Percentiles rank a stretch among this genome's conserved stretches.
These are phyloP conservation scores for Lasioglossum villosulum DNA, from an alignment of 2,888 invertebrate species.

Conservation along the genomic window DNA sequence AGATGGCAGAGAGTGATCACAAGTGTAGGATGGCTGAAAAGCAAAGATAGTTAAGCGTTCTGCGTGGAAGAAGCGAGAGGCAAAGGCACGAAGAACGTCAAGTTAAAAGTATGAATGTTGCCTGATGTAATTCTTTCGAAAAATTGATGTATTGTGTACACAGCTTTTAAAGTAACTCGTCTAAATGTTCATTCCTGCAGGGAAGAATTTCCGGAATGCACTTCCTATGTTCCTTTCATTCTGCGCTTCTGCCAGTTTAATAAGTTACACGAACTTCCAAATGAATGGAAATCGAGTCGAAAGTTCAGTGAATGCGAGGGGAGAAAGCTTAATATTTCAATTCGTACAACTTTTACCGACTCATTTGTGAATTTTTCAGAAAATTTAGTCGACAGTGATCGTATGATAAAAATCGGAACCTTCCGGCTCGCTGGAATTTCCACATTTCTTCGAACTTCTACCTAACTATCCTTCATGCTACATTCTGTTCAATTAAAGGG, in stretches of 20 bases:
- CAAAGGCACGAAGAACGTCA: too few species aligned
- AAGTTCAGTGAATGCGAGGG: background rate
- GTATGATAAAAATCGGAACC: background rate
- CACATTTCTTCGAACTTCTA: background rate
- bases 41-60: background rate
- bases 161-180: background rate
- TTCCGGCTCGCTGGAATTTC: background rate
- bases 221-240: background rate
- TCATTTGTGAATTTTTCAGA: background rate
- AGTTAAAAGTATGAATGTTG: background rate
- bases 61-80: background rate
- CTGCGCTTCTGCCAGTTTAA: background rate
- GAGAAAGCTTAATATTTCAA: background rate
- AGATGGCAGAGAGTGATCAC: background rate
- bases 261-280: background rate
- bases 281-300: slow-evolving; percentile 8
- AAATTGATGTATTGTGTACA: background rate
- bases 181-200: background rate
- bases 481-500: background rate
- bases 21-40: background rate
- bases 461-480: background rate
- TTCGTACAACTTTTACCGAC: background rate
- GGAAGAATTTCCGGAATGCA: background rate
- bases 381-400: background rate
- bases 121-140: background rate